Evolutionary conservation across 2,113 vertebrate species (phyloP).

Genomic region (Tachysurus vachellii): DNA sequence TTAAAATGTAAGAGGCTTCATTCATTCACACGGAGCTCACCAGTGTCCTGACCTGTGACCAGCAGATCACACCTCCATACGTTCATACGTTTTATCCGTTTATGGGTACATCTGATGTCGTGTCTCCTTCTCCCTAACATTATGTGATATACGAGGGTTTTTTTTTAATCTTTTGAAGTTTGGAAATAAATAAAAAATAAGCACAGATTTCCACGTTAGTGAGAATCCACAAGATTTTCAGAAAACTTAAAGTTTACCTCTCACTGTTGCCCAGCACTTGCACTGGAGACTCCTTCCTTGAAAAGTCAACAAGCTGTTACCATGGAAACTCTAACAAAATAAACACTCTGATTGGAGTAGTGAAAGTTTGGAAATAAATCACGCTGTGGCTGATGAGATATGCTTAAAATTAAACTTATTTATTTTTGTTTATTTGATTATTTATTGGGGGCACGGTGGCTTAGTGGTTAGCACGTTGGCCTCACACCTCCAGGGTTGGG

Average conservation of each 20-base stretch:
- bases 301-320: neutral
- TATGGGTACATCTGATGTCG: neutral
- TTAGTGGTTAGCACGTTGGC: too few relatives aligned
- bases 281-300: neutral
- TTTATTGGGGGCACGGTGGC: too few relatives aligned
- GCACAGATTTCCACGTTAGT: neutral
- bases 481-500: too few relatives aligned
- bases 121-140: neutral
- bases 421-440: neutral
- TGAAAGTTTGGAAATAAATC: neutral
- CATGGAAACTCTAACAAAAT: neutral
- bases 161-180: neutral
- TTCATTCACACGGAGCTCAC: conserved; percentile 6
- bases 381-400: neutral
- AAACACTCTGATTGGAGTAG: neutral
- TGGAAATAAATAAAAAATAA: neutral
- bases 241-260: neutral
- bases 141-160: neutral
- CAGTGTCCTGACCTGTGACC: neutral
- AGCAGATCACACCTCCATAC: neutral
- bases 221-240: neutral
- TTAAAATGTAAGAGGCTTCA: conserved; percentile 2
- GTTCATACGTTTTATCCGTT: neutral
- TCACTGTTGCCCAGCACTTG: neutral
- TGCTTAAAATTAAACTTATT: neutral